Base-by-base conservation (phyloP, 30 jellyfish, hydroid and myxozoan genomes). In the Chrysaora quinquecirrha region DNA sequence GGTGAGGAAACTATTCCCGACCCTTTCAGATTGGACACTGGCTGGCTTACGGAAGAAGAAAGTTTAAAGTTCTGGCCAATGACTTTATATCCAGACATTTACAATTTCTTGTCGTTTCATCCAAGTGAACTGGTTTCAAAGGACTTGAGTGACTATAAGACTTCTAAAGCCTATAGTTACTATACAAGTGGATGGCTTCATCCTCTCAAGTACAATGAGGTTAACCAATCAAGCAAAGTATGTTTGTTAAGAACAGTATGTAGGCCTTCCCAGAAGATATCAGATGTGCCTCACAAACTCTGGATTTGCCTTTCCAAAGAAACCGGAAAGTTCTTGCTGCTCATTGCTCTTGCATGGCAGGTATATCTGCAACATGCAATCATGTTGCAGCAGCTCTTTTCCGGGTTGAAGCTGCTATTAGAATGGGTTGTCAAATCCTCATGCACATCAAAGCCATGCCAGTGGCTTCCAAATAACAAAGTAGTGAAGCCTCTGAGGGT, bases 291-390 rank as follows among this genome's bases (percentile, higher is more conserved):
- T 22, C 90, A 80, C 21, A 68, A 80, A 31, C 38, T 80, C 23
- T 80, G 79, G 89, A 23, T 80, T 47, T 66, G 79, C 49, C 31
- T 80, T 28, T 18, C 3, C n/a, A 77, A 56, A 77, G 60, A 10
- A 38, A 58, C 89, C 30, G 90, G 24, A 80, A 35, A 33, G 24
- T 80, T 2, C 6, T 23, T 19, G 21, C 60, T 68, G 76, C 77
- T 30, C 91, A 72, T 71, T 82, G 93, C 48, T 68, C 93, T 28
- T 82, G 93, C 48, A 48, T 82, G 82, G 93, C 68, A 16, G 93
- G 93, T 29, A 64, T 80, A 62, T 20, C 49, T 11, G 24, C 54
- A 50, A 50, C 87, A 20, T 75, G 87, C 86, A 75, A 75, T 58
- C 87, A 75, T 75, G 87, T 75, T 12, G 87, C 87, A 11, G 86